phyloP scores from a whole-genome alignment of 2,888 invertebrate genomes.

The Drosophila bunnanda region DNA sequence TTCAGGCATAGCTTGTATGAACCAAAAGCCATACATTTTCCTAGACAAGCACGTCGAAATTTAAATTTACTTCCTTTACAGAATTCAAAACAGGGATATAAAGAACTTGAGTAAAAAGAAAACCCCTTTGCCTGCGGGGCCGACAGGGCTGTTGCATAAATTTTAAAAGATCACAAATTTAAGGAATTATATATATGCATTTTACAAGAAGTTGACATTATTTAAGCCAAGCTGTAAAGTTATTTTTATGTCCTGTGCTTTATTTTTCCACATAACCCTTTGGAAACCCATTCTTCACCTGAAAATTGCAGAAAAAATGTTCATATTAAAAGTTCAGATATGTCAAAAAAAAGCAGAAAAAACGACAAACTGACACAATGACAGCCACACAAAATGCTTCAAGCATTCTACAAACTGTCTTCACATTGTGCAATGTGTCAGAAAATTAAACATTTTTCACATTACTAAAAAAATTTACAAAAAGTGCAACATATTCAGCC shows the following conservation, averaged over 20 bases:
- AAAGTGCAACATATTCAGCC: not conserved
- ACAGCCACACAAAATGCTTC: conserved; percentile 5
- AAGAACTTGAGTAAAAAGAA: not conserved
- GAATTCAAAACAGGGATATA: conserved; percentile 18
- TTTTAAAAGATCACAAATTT: not conserved
- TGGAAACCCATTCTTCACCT: not conserved
- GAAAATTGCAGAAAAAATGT: not conserved
- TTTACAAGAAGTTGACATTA: not conserved
- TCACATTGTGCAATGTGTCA: conserved; percentile 4
- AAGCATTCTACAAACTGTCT: not conserved
- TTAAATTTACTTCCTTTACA: conserved; percentile 59
- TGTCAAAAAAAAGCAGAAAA: not conserved
- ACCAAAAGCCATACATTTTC: conserved; percentile 54
- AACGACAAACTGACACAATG: not conserved
- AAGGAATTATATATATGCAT: not conserved
- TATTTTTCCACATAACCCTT: not conserved
- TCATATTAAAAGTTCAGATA: not conserved
- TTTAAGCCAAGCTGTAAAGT: not conserved
- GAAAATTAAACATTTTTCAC: conserved; percentile 2
- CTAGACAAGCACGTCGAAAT: conserved; percentile 59
- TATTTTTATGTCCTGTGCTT: not conserved
- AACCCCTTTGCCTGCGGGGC: too few relatives aligned
- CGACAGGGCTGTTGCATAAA: not conserved
- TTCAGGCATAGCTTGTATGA: conserved; percentile 17
- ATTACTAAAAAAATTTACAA: not conserved